Conservation (phyloP, 1,140 invertebrate genomes). For the Homalodisca vitripennis region DNA sequence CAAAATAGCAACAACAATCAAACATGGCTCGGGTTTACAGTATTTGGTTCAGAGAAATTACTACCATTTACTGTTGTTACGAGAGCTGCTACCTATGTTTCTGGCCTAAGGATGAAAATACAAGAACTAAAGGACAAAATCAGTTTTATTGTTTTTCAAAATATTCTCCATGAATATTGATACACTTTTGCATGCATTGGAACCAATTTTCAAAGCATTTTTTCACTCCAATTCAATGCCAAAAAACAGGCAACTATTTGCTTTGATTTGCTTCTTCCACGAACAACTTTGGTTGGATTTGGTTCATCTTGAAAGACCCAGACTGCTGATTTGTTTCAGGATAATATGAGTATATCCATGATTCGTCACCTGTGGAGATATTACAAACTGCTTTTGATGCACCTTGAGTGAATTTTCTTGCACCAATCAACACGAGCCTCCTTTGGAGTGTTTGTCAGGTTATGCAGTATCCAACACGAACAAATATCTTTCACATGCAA, state of each 20-base stretch:
- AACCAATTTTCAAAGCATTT: not conserved
- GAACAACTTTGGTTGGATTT: conserved; percentile 42
- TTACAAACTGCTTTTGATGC: conserved; percentile 37
- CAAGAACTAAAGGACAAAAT: not conserved
- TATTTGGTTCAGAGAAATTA: too few species aligned
- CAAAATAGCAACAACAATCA: too few species aligned
- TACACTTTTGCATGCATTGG: not conserved
- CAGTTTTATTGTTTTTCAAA: not conserved
- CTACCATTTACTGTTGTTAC: too few species aligned
- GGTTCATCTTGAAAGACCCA: conserved; percentile 42
- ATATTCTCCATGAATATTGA: not conserved
- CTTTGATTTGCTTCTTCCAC: conserved; percentile 39
- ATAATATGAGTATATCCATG: conserved; percentile 39
- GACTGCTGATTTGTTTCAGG: conserved; percentile 41
- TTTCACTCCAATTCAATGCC: conserved; percentile 18
- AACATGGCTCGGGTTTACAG: too few species aligned
- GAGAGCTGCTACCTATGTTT: not conserved
- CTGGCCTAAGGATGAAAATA: not conserved
- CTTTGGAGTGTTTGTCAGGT: conserved; percentile 36
- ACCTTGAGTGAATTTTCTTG: conserved; percentile 36
- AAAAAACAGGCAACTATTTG: conserved; percentile 35
- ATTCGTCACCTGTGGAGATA: conserved; percentile 39
- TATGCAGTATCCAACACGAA: conserved; percentile 37
- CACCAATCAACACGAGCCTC: conserved; percentile 38
- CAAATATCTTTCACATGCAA: conserved; percentile 22